These are phyloP conservation scores for Rhodinocichla rosea DNA, from an alignment of 2,113 vertebrate species.

Conservation along the genomic window DNA sequence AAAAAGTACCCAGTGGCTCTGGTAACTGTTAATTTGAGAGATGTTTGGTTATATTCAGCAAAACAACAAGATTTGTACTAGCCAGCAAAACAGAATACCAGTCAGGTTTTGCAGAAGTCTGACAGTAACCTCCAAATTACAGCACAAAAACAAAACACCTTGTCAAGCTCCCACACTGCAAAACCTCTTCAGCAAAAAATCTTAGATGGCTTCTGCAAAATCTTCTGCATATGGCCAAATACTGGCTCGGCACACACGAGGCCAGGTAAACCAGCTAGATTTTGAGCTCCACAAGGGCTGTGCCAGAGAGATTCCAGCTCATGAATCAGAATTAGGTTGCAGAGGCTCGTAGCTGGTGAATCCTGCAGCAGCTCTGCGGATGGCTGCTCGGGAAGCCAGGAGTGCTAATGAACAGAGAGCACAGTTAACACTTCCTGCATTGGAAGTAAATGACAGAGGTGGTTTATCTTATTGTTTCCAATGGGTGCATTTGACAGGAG, in stretches of 20 bases:
- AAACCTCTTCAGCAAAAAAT: neutral
- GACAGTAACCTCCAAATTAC: neutral
- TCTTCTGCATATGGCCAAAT: neutral
- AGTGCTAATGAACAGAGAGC: constrained; percentile 47
- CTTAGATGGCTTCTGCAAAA: neutral
- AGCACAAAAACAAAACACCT: neutral
- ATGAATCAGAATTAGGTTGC: constrained; percentile 55
- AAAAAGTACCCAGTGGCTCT: neutral
- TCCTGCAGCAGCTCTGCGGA: constrained; percentile 49
- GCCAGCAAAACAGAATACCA: neutral
- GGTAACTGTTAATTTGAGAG: neutral
- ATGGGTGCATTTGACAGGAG: constrained; percentile 45
- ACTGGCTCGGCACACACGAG: neutral
- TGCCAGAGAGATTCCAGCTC: constrained; percentile 35
- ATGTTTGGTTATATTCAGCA: neutral
- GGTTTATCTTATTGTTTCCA: constrained; percentile 68
- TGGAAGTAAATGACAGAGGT: constrained; percentile 66
- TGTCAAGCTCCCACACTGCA: neutral
- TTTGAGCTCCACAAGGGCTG: neutral
- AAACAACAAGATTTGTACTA: neutral
- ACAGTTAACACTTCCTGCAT: constrained; percentile 52
- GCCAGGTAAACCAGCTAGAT: neutral
- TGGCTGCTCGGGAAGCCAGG: constrained; percentile 17
- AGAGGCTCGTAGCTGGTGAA: neutral
- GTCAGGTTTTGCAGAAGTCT: neutral